Evolutionary conservation across 1,140 invertebrate species (phyloP).

Genomic region (Nephotettix cincticeps): DNA sequence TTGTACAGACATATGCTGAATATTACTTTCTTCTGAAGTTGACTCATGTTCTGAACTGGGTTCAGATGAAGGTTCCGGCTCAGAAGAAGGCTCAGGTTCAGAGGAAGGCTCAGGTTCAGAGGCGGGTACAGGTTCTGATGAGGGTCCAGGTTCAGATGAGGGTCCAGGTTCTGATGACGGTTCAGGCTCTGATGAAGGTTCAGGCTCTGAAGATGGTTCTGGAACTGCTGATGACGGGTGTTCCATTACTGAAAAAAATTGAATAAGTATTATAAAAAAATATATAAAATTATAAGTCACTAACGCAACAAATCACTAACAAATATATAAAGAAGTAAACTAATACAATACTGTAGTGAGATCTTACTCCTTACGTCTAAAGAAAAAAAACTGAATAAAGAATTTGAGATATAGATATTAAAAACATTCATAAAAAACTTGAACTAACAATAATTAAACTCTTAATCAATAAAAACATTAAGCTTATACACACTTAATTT

Average conservation of each 20-base stretch:
- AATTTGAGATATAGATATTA: no score
- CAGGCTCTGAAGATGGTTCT: conserved; percentile 42
- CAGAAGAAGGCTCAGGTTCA: conserved; percentile 40
- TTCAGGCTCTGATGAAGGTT: conserved; percentile 41
- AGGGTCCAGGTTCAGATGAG: conserved; percentile 32
- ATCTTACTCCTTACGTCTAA: no score
- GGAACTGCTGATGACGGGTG: conserved; percentile 40
- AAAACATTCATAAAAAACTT: no score
- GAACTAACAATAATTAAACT: no score
- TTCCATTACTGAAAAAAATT: background rate
- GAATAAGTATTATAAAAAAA: background rate
- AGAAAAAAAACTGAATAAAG: no score
- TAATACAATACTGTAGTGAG: no score
- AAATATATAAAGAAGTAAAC: no score
- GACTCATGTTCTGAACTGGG: conserved; percentile 33
- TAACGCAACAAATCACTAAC: no score
- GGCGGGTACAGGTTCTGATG: conserved; percentile 43
- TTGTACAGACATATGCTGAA: background rate
- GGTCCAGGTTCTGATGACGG: conserved; percentile 34
- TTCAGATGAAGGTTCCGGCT: conserved; percentile 43
- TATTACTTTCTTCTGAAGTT: background rate
- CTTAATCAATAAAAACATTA: no score
- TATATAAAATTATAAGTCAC: no score
- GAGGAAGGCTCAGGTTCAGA: conserved; percentile 42
- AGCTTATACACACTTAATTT: no score